Base-by-base conservation (phyloP, 2,888 invertebrate species). In the Hemaris fuciformis region DNA sequence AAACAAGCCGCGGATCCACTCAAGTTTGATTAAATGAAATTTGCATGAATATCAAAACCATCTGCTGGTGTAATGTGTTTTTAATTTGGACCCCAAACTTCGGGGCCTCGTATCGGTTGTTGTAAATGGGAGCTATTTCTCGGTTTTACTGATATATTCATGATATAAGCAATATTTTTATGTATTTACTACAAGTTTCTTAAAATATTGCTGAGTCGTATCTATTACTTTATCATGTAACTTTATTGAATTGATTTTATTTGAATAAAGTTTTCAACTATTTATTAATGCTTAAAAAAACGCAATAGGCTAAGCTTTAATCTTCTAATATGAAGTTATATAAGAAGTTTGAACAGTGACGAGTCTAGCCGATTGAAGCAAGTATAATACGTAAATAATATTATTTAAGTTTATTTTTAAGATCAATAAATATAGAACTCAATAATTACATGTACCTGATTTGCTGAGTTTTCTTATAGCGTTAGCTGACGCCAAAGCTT, bases 71-170 rank as follows among this genome's bases (percentile, higher is more conserved):
- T 87, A 86, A 88, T 88, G 88, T 87, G 88, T 89, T 88, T 89
- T 88, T 89, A 89, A 90, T 90, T 89, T 88, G 88, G 83, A 85
- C 82, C 83, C 73, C 76, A 84, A 89, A 87, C 81, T 88, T 88
- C 80, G 76, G 77, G 79, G 76, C 71, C 79, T 73, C 69, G 74
- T 74, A 70, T 73, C 67, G 75, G 76, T 81, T 83, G 81, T 81
- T 82, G 81, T 53, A 18, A 53, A 53, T 31, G 15, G 31, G 27
- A 18, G 31, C 31, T 38, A 53, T 31, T 18, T 20, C 31, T 15
- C 18, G 2, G 15, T 31, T 53, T 8, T 53, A 27, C 27, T 53
- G 53, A 18, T 31, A 8, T 53, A 18, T 53, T 31, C 27, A 23
- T 46, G 38, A 38, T 38, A 38, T 13, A 23, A 4, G 23, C 22